Base-by-base conservation (phyloP, 2,797 vertebrate species). In the Pangasius larnaudii region DNA sequence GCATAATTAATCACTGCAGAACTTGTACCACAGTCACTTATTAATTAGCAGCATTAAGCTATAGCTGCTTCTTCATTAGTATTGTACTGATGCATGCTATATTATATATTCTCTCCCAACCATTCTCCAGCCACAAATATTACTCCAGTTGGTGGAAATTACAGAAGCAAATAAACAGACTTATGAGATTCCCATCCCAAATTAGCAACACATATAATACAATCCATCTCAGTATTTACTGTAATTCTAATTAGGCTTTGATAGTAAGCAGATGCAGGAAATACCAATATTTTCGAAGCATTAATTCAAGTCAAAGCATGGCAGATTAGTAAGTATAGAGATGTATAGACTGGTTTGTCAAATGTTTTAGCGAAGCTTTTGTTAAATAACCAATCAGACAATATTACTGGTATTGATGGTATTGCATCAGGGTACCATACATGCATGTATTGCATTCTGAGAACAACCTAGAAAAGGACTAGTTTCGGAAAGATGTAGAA, bases 111-210 rank as follows among this genome's bases (percentile, higher is more conserved):
- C 22, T 61, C 22, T 59, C 11, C 0, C 24, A 51, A 16, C 80
- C n/a, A 85, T 91, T 86, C 91, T 91, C 91, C 92, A 86, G 85
- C 91, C 92, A 88, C 88, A 94, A 91, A 93, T 93, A 92, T 95
- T 94, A 94, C 94, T 96, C 93, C 93, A 92, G 74, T 94, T 94
- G 94, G 91, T 92, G 93, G 87, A 94, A 93, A 95, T 95, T 95
- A 93, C 78, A 90, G 93, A 90, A 91, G 93, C 92, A 96, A 95
- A 95, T 94, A 96, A 96, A 96, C 93, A 94, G 89, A 83, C 89
- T 93, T 92, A 93, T 92, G 90, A 53, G 92, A 93, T 94, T 92
- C 88, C 91, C 92, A 94, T 94, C 91, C 92, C 69, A 91, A 92
- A 93, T 95, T 92, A 94, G 87, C 89, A 94, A 88, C 90, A 91